Evolutionary conservation across 2,888 invertebrate genomes (phyloP), one percentile per base, ranked within the genome.

Genomic region (Trichopoda pennipes): DNA sequence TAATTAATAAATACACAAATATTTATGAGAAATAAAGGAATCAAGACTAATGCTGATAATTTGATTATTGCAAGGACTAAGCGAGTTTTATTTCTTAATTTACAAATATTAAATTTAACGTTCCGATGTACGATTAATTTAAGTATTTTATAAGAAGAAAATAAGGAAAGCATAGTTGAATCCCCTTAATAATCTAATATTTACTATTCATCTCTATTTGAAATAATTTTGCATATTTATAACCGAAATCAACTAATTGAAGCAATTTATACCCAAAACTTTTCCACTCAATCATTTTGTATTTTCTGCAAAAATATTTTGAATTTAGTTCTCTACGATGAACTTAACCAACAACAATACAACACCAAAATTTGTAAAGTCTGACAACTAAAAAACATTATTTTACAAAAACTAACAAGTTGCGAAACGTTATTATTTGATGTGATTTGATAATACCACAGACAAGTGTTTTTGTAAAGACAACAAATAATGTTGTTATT

Each of bases 401-500:
- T 14, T 38, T n/a, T 49, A 19, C 23, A 60, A 42, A 51, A 35
- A 35, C 2, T 17, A 49, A 49, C 19, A 56, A 49, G 12, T 60
- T 19, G 4, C 28, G 8, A 6, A 4, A 7, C 3, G 1, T 28
- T 28, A 6, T 28, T 28, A 28, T 28, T 28, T 6, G 28, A 28
- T 28, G 8, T 38, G 64, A 56, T 64, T 56, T 47, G 12, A 47
- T 56, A 35, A 64, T 38, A 55, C 47, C 32, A 47, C 55, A 47
- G n/a, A 14, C 49, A 35, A 72, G 17, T 51, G 60, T 51, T 51
- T 9, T 32, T 42, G 17, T 42, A 28, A n/a, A 23, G 23, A 9
- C 16, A n/a, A 55, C 53, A 19, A 63, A 32, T 73, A 10, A 16
- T 63, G 44, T 32, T 53, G 3, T 47, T 44, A 35, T 69, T 63